Evolutionary conservation across 2,888 invertebrate species (phyloP).

Genomic region (Meliscaeva auricollis): DNA sequence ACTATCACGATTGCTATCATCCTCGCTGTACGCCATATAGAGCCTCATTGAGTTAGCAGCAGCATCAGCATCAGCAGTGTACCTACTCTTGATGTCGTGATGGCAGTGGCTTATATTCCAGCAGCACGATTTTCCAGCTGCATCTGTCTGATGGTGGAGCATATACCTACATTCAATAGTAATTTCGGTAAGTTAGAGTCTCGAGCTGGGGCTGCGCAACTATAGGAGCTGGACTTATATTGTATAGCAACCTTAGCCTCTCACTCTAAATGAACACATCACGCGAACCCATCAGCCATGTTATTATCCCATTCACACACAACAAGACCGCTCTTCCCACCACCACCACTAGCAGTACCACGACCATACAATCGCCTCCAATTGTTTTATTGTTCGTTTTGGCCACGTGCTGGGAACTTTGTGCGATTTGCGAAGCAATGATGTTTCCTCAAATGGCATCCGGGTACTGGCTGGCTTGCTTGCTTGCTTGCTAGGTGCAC

Average conservation of each 20-base stretch:
- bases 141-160: conserved; percentile 24
- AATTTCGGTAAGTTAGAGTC: conserved; percentile 53
- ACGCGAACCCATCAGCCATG: conserved; percentile 73
- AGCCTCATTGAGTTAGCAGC: conserved; percentile 17
- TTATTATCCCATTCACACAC: conserved; percentile 76
- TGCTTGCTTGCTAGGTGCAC: conserved; percentile 7
- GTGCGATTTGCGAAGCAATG: conserved; percentile 62
- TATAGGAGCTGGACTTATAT: background rate
- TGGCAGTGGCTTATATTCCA: conserved; percentile 75
- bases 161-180: conserved; percentile 18
- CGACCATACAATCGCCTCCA: conserved; percentile 30
- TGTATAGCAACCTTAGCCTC: background rate
- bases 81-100: conserved; percentile 62
- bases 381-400: conserved; percentile 69
- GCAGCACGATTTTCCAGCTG: conserved; percentile 61
- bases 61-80: no score
- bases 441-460: conserved; percentile 73
- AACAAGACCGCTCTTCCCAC: conserved; percentile 27
- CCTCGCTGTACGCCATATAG: conserved; percentile 5
- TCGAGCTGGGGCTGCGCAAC: conserved; percentile 10
- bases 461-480: conserved; percentile 34
- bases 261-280: conserved; percentile 73
- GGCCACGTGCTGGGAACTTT: conserved; percentile 73
- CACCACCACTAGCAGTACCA: background rate
- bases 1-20: conserved; percentile 74